A percentile compares a stretch with the other conserved stretches of the same genome.
These are phyloP conservation scores for Branchipolynoe longqiensis DNA, from an alignment of 2,888 invertebrate species.

Conservation along the genomic window DNA sequence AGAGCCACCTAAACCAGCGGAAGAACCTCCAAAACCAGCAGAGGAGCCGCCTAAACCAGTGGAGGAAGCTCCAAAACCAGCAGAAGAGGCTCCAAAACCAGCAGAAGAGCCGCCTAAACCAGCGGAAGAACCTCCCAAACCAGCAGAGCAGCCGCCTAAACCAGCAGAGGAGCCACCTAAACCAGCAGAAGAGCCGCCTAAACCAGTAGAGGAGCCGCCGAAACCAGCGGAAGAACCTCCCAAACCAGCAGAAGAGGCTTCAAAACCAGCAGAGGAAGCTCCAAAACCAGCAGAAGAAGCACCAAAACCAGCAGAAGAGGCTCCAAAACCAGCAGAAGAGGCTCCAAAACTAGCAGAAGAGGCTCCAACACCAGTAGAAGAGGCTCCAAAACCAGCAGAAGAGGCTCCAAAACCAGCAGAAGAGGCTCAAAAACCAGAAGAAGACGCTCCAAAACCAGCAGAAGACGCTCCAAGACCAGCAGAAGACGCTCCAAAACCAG, in stretches of 20 bases:
- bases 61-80: neutral
- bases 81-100: constrained; percentile 7
- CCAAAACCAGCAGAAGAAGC: neutral
- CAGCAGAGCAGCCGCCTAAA: neutral
- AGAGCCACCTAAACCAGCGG: neutral
- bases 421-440: constrained; percentile 3
- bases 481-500: constrained; percentile 11
- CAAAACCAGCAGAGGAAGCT: neutral
- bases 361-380: neutral
- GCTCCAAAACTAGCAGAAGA: neutral
- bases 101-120: constrained; percentile 4
- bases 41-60: constrained; percentile 13
- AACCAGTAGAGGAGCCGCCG: constrained; percentile 21
- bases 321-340: neutral
- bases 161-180: neutral
- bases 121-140: constrained; percentile 13
- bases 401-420: neutral
- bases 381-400: constrained; percentile 32
- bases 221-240: neutral
- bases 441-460: neutral
- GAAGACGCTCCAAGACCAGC: neutral
- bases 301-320: neutral
- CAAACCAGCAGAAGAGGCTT: constrained; percentile 19
- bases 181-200: neutral
- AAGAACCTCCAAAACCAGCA: neutral